Evolutionary conservation across 2,113 vertebrate species (phyloP), one percentile per base, ranked within the genome.

Genomic region (Terrapene triunguis): DNA sequence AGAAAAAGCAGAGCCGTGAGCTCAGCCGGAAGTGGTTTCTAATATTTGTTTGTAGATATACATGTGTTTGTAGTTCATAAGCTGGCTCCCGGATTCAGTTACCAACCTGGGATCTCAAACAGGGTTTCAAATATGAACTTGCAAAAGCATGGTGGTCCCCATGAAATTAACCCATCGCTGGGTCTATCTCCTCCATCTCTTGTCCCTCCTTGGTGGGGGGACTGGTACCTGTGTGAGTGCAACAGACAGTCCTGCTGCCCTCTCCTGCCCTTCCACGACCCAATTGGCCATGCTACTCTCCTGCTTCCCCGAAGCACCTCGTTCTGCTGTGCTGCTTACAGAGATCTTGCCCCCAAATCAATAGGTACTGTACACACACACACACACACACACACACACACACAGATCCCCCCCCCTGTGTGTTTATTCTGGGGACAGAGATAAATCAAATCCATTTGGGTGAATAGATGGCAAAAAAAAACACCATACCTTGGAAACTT

Each of bases 371-470:
- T n/a, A n/a, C n/a, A n/a, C n/a, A n/a, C n/a, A n/a, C n/a, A n/a
- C n/a, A n/a, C n/a, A n/a, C n/a, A n/a, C n/a, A n/a, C n/a, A 51
- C n/a, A n/a, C n/a, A n/a, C n/a, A n/a, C n/a, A n/a, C n/a, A n/a
- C n/a, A n/a, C n/a, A 51, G 17, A 79, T 6, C 50, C 51, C 82
- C 7, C 6, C 96, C 10, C 91, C 90, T 9, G 97, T 62, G 93
- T 94, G 96, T 97, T 97, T 93, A 65, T 32, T 93, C 80, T 57
- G 90, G 94, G 92, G 89, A 95, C 65, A 92, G 44, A 74, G 93
- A 96, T 95, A 96, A 94, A 95, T 55, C 54, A 84, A 54, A 54
- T 96, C 95, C 95, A 16, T 98, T 94, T 72, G 95, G 97, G 92
- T 95, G 96, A 95, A 96, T 59, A 65, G 96, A 47, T 48, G 1